A percentile compares a stretch with the other conserved stretches of the same genome.
phyloP scores from a whole-genome alignment of 2,797 vertebrate species.

The Simalia tracyae region DNA sequence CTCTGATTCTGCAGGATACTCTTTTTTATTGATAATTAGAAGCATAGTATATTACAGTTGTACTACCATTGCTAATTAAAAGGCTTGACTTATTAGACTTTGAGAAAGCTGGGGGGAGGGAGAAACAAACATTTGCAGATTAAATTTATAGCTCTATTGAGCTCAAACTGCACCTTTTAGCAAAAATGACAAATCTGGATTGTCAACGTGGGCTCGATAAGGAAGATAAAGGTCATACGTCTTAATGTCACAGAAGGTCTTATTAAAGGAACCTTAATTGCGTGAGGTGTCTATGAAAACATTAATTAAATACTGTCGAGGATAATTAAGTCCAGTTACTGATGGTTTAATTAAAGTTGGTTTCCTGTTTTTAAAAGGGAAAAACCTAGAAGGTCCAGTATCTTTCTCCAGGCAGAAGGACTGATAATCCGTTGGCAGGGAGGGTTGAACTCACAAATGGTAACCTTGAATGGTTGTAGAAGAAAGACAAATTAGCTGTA shows the following conservation, averaged over 20 bases:
- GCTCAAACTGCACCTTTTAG: slow-evolving; percentile 83
- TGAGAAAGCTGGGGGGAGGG: slow-evolving; percentile 62
- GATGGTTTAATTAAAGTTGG: slow-evolving; percentile 92
- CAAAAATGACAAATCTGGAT: slow-evolving; percentile 94
- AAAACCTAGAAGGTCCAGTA: slow-evolving; percentile 77
- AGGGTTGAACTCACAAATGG: slow-evolving; percentile 67
- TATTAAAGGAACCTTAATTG: slow-evolving; percentile 97
- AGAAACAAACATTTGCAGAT: slow-evolving; percentile 98
- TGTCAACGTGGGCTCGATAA: slow-evolving; percentile 88
- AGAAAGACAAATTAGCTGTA: slow-evolving; percentile 43
- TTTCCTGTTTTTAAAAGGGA: slow-evolving; percentile 87
- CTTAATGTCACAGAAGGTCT: slow-evolving; percentile 91
- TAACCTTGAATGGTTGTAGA: slow-evolving; percentile 83
- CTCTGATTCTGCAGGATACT: slow-evolving; percentile 82
- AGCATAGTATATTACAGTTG: slow-evolving; percentile 74
- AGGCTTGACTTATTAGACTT: slow-evolving; percentile 86
- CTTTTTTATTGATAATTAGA: slow-evolving; percentile 74
- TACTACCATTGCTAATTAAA: slow-evolving; percentile 86
- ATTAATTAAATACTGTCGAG: slow-evolving; percentile 99
- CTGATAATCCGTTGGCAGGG: slow-evolving; percentile 83
- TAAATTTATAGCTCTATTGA: slow-evolving; percentile 91
- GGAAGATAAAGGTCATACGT: slow-evolving; percentile 96
- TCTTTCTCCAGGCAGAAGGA: slow-evolving; percentile 88
- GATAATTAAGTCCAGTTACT: slow-evolving; percentile 94
- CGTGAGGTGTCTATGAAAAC: slow-evolving; percentile 93